Percentiles rank a stretch among this genome's conserved stretches.
Conservation (phyloP, 92 coral and sea anemone species). For the Zoanthus gigantus region DNA sequence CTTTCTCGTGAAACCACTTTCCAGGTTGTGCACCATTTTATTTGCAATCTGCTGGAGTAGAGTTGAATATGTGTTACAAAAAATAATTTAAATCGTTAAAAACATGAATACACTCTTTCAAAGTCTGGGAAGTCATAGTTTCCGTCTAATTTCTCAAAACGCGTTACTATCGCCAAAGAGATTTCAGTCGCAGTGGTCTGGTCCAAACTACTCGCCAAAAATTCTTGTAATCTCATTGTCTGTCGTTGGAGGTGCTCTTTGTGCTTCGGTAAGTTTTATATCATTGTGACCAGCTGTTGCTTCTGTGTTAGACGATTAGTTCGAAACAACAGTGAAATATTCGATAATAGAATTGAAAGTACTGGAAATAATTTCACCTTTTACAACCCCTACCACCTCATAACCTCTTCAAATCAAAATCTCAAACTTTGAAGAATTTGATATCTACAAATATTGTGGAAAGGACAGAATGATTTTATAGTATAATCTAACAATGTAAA, state of each 20-base stretch:
- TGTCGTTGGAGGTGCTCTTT: slow-evolving; percentile 47
- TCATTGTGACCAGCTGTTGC: not conserved
- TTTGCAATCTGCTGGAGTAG: not conserved
- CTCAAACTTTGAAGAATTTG: too few relatives aligned
- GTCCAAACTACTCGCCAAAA: slow-evolving; percentile 65
- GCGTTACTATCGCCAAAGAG: not conserved
- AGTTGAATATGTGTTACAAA: not conserved
- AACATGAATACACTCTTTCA: slow-evolving; percentile 21
- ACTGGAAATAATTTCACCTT: too few relatives aligned
- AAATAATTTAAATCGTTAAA: too few relatives aligned
- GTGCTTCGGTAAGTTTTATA: slow-evolving; percentile 47
- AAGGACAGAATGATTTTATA: too few relatives aligned
- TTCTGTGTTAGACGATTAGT: too few relatives aligned
- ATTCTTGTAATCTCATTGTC: slow-evolving; percentile 49
- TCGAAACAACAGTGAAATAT: too few relatives aligned
- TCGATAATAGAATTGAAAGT: too few relatives aligned
- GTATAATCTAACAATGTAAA: too few relatives aligned
- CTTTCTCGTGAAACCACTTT: not conserved
- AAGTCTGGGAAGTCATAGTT: not conserved
- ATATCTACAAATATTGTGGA: too few relatives aligned
- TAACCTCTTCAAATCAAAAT: too few relatives aligned
- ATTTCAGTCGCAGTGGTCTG: slow-evolving; percentile 50
- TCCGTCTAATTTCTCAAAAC: not conserved
- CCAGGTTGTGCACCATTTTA: not conserved
- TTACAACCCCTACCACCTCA: too few relatives aligned